Base-by-base conservation (phyloP, 2,113 vertebrate species). In the Gila orcuttii region DNA sequence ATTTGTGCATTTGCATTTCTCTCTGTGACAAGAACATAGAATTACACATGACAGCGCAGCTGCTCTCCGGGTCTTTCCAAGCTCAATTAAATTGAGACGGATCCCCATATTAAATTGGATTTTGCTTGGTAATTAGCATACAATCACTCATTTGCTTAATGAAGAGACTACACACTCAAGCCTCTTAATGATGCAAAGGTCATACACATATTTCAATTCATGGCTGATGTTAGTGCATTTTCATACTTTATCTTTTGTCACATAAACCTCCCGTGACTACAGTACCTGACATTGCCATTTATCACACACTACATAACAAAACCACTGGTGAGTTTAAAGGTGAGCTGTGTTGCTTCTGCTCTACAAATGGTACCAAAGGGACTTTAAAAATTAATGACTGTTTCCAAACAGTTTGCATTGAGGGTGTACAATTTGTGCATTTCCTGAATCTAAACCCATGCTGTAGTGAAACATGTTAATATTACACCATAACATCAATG, bases 121-220 rank as follows among this genome's bases (percentile, higher is more conserved):
- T 83, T 71, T 83, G 47, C 33, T 9, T 2, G 33, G 81, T 39
- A 12, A 73, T 83, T 83, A 73, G 50, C 66, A 73, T 83, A 57
- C 81, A 83, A 57, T 83, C 68, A 73, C 68, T 73, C 50, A 57
- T 83, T 83, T 73, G 50, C 28, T 83, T 83, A 83, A 73, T 73
- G 31, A 73, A 71, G 66, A 71, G 50, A 83, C 81, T 57, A 59
- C 28, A 73, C 33, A 52, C 21, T 69, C 80, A 83, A 83, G 81
- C 68, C 6, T 59, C 3, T 73, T 73, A 36, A 71, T 73, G 47
- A 57, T 73, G 50, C 68, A 73, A 73, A 83, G 68, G 66, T 83
- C 68, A 71, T n/a, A 59, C 28, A n/a, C 19, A 73, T 73, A 73
- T 83, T 83, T 73, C 81, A 50, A 21, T 69, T 69, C 62, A 68